phyloP scores from a whole-genome alignment of 2,888 invertebrate species.

The Melangyna quadrimaculata region DNA sequence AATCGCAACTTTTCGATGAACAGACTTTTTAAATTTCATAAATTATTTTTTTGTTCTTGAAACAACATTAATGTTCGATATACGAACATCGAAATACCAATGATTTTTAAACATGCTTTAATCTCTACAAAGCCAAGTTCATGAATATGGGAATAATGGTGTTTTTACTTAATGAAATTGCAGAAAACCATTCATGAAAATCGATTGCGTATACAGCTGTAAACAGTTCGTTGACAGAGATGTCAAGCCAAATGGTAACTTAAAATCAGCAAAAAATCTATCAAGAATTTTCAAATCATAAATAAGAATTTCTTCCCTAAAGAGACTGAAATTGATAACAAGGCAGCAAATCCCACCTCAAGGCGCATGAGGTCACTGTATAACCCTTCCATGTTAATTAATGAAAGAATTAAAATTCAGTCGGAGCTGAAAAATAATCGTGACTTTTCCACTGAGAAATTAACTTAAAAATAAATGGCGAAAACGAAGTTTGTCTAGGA shows the following conservation, averaged over 20 bases:
- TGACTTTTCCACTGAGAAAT: slow-evolving; percentile 45
- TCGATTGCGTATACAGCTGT: no score
- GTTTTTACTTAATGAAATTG: no score
- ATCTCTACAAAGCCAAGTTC: no score
- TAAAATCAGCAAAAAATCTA: slow-evolving; percentile 37
- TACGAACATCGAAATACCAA: no score
- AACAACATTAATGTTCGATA: no score
- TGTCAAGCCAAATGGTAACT: background rate
- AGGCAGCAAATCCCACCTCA: background rate
- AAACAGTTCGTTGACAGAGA: background rate
- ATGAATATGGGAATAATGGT: no score
- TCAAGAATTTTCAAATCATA: slow-evolving; percentile 42
- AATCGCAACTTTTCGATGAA: no score
- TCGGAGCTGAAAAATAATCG: slow-evolving; percentile 38
- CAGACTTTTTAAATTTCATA: no score
- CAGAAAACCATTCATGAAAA: no score
- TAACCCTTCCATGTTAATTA: slow-evolving; percentile 31
- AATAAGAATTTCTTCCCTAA: slow-evolving; percentile 50
- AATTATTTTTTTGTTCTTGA: no score
- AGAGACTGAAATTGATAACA: background rate
- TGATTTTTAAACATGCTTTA: no score
- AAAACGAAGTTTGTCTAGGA: slow-evolving; percentile 43
- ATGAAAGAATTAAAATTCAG: slow-evolving; percentile 66
- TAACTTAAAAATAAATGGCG: slow-evolving; percentile 60
- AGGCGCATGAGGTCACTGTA: background rate